phyloP scores from a whole-genome alignment of 2,113 vertebrate genomes.

The Raphicerus campestris region DNA sequence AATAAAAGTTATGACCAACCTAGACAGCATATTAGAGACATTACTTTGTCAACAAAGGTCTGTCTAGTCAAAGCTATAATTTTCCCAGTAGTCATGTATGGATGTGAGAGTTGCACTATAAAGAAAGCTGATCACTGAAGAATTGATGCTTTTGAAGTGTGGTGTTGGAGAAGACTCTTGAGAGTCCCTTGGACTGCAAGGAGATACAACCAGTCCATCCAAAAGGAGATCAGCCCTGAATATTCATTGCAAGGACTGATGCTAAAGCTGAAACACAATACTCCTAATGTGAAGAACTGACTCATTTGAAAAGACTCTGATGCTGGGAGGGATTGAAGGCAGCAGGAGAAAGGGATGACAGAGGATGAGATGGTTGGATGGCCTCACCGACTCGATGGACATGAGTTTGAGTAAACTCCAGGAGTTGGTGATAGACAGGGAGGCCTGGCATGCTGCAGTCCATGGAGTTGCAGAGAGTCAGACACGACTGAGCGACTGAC shows the following conservation, averaged over 20 bases:
- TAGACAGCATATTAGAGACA: background rate
- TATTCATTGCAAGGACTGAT: background rate
- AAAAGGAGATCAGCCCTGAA: background rate
- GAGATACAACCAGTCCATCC: background rate
- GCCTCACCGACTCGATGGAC: background rate
- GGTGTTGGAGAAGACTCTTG: background rate
- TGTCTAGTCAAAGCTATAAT: background rate
- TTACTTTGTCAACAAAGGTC: background rate
- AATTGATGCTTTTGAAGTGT: background rate
- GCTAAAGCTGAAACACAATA: background rate
- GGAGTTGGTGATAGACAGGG: background rate
- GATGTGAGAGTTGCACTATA: background rate
- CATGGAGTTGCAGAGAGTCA: background rate
- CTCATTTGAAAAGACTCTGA: background rate
- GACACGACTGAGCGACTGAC: background rate
- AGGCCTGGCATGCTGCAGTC: background rate
- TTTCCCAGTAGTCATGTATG: background rate
- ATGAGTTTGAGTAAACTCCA: background rate
- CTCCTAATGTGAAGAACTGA: background rate
- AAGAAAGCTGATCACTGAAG: accelerated
- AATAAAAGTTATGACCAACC: background rate
- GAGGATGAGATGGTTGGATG: background rate
- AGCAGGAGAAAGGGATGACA: background rate
- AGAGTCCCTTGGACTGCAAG: background rate
- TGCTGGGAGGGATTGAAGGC: background rate